A percentile compares a stretch with the other conserved stretches of the same genome.
phyloP scores from a whole-genome alignment of 2,888 invertebrate genomes.

The Drosophila demipolita region DNA sequence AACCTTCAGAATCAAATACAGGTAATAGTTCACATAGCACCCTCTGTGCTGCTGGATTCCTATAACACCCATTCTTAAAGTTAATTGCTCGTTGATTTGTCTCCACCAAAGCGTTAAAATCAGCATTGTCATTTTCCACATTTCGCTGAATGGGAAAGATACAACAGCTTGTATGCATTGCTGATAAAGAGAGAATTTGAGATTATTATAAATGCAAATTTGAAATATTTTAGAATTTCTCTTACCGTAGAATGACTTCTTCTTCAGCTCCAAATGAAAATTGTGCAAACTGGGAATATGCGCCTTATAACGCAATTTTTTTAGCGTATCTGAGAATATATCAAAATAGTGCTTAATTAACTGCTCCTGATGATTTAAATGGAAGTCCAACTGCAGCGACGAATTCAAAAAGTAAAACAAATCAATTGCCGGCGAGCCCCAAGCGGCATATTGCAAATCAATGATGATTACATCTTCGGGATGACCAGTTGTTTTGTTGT shows the following conservation, averaged over 20 bases:
- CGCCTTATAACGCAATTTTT: slow-evolving; percentile 69
- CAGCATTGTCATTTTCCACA: slow-evolving; percentile 82
- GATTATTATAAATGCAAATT: slow-evolving; percentile 2
- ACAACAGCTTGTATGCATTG: slow-evolving; percentile 77
- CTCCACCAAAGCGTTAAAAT: slow-evolving; percentile 82
- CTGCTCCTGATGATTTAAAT: slow-evolving; percentile 80
- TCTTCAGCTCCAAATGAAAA: slow-evolving; percentile 76
- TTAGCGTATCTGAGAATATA: slow-evolving; percentile 72
- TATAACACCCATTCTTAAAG: slow-evolving; percentile 79
- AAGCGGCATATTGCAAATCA: slow-evolving; percentile 84
- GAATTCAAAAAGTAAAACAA: slow-evolving; percentile 83
- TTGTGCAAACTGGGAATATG: slow-evolving; percentile 81
- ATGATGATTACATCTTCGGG: slow-evolving; percentile 81
- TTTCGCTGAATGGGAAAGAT: slow-evolving; percentile 82
- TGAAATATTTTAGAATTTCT: not conserved
- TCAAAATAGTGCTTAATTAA: slow-evolving; percentile 80
- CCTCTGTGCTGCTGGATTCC: slow-evolving; percentile 75
- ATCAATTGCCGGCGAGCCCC: slow-evolving; percentile 84
- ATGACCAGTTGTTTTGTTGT: slow-evolving; percentile 67
- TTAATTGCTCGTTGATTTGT: slow-evolving; percentile 73
- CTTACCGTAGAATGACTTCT: slow-evolving; percentile 82
- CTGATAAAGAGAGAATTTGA: slow-evolving; percentile 49
- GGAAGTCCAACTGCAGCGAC: slow-evolving; percentile 80
- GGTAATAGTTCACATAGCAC: slow-evolving; percentile 79
- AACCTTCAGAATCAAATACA: slow-evolving; percentile 78